Evolutionary conservation across 2,888 invertebrate species (phyloP).

Genomic region (Zygothrica quintamaculata): DNA sequence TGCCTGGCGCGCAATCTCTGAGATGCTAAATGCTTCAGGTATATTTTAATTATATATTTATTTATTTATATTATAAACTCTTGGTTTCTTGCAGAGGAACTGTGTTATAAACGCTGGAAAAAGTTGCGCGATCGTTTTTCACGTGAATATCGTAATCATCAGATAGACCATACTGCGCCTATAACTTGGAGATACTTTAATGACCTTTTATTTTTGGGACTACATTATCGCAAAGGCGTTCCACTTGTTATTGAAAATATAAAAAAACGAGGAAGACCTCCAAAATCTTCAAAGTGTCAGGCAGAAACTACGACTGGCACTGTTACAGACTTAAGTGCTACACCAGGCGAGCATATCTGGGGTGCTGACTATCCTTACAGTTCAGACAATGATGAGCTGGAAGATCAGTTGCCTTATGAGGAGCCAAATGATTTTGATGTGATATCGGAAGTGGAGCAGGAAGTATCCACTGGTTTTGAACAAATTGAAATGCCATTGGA

Average conservation of each 20-base stretch:
- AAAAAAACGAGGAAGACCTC: slow-evolving; percentile 67
- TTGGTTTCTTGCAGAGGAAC: slow-evolving; percentile 61
- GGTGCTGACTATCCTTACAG: slow-evolving; percentile 71
- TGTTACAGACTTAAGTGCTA: slow-evolving; percentile 26
- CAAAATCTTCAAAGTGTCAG: slow-evolving; percentile 32
- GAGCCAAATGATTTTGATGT: slow-evolving; percentile 55
- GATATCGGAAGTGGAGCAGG: slow-evolving; percentile 51
- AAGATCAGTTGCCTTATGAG: slow-evolving; percentile 55
- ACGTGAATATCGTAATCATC: slow-evolving; percentile 75
- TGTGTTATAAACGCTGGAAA: slow-evolving; percentile 81
- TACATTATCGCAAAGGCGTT: slow-evolving; percentile 78
- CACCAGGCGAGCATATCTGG: slow-evolving; percentile 69
- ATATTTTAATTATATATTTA: neutral
- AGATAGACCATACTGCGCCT: slow-evolving; percentile 62
- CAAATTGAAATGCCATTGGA: slow-evolving; percentile 47
- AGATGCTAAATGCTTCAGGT: slow-evolving; percentile 73
- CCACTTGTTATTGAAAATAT: slow-evolving; percentile 66
- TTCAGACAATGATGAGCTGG: slow-evolving; percentile 65
- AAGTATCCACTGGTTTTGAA: slow-evolving; percentile 49
- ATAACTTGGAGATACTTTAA: slow-evolving; percentile 77
- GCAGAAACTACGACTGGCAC: neutral
- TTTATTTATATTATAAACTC: neutral
- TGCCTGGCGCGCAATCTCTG: slow-evolving; percentile 77
- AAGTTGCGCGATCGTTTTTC: slow-evolving; percentile 80
- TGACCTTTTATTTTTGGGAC: slow-evolving; percentile 73